phyloP scores from a whole-genome alignment of 2,113 vertebrate genomes.

The Uria lomvia region DNA sequence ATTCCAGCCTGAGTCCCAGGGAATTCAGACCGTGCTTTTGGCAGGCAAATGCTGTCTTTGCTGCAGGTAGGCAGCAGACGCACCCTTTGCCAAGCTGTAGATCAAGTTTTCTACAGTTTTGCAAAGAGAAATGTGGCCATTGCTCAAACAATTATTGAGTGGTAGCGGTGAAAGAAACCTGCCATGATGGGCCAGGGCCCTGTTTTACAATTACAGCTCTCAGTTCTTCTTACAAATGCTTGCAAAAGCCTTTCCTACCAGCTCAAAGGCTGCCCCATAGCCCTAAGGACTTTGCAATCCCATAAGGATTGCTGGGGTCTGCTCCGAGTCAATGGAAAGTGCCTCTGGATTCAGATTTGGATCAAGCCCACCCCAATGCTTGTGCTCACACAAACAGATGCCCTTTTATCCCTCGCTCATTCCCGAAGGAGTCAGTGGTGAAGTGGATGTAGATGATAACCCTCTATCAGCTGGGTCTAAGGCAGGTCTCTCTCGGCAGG shows the following conservation, averaged over 20 bases:
- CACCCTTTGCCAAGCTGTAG: neutral
- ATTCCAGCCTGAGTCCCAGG: neutral
- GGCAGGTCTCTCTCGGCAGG: neutral
- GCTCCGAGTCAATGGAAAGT: neutral
- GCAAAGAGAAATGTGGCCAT: accelerated
- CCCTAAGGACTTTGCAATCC: neutral
- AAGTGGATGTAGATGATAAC: neutral
- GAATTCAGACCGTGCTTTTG: neutral
- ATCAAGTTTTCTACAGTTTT: neutral
- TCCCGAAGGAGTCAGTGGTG: neutral
- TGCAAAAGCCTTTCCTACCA: neutral
- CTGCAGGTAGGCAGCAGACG: neutral
- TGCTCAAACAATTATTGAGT: neutral
- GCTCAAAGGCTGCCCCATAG: neutral
- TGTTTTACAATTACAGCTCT: neutral
- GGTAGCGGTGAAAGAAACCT: neutral
- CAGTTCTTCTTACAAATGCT: neutral
- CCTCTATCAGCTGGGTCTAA: neutral
- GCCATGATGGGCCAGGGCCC: neutral
- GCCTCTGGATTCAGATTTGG: neutral
- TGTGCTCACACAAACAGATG: neutral
- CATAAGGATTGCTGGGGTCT: neutral
- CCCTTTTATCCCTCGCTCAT: neutral
- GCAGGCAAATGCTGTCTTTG: neutral
- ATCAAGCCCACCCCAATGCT: accelerated